These are phyloP conservation scores for Diglossa brunneiventris DNA, from an alignment of 2,113 vertebrate species.

Conservation along the genomic window DNA sequence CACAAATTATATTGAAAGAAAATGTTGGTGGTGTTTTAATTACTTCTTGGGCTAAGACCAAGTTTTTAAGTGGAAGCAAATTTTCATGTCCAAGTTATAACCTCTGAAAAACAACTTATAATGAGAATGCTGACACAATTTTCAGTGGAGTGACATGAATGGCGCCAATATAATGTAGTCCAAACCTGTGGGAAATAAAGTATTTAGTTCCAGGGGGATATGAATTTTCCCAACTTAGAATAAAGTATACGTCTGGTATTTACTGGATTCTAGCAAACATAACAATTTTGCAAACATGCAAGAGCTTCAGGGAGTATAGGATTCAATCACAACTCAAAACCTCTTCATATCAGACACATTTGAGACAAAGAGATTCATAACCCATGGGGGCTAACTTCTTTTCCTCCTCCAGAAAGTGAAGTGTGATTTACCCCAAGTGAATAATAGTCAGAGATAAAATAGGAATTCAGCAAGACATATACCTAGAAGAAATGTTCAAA, in stretches of 20 bases:
- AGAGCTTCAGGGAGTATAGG: background rate
- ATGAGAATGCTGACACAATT: constrained; percentile 15
- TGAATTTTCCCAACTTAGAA: constrained; percentile 41
- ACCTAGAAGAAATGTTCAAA: background rate
- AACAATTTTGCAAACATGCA: background rate
- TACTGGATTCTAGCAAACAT: constrained; percentile 38
- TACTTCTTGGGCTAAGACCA: constrained; percentile 17
- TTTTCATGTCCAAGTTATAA: constrained; percentile 9
- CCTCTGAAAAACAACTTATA: constrained; percentile 13
- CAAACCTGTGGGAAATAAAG: constrained; percentile 23
- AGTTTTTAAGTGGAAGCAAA: constrained; percentile 3
- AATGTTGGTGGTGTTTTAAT: background rate
- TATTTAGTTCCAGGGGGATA: constrained; percentile 23
- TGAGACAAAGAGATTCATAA: background rate
- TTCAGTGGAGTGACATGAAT: background rate
- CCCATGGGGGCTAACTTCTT: background rate
- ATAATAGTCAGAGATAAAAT: background rate
- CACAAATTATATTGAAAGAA: background rate
- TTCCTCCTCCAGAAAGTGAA: background rate
- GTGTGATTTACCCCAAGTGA: background rate
- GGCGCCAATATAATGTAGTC: background rate
- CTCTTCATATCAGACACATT: background rate
- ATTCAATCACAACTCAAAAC: background rate
- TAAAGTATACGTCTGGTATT: constrained; percentile 34
- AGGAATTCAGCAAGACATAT: background rate